These are phyloP conservation scores for Novumbra hubbsi DNA, from an alignment of 2,797 vertebrate species.

Conservation along the genomic window DNA sequence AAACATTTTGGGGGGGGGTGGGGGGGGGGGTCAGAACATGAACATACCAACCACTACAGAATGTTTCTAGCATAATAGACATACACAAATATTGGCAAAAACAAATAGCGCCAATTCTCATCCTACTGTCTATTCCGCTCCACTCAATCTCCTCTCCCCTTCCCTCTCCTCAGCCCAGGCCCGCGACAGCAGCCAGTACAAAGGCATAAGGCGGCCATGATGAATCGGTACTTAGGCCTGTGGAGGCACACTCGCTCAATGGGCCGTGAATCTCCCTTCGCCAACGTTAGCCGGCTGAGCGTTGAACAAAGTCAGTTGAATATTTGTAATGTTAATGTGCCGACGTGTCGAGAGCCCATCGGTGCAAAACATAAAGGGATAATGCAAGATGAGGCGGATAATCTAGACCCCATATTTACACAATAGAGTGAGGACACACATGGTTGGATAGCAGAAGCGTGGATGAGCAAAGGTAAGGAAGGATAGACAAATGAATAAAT, in stretches of 20 bases:
- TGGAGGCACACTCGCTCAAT: slow-evolving; percentile 73
- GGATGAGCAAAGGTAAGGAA: too few species aligned
- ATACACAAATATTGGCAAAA: too few species aligned
- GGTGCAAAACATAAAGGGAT: slow-evolving; percentile 60
- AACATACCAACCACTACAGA: too few species aligned
- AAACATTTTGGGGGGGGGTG: too few species aligned
- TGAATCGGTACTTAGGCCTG: slow-evolving; percentile 75
- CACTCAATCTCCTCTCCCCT: neutral
- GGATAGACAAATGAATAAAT: neutral
- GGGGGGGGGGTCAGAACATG: too few species aligned
- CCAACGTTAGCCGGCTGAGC: slow-evolving; percentile 71
- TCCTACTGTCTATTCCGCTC: neutral
- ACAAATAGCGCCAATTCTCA: neutral
- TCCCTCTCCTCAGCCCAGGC: neutral
- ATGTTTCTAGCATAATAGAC: too few species aligned
- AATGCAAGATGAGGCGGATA: slow-evolving; percentile 51
- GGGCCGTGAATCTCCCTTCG: slow-evolving; percentile 74
- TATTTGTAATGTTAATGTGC: slow-evolving; percentile 80
- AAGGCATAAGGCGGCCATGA: slow-evolving; percentile 72
- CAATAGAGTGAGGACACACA: slow-evolving; percentile 18
- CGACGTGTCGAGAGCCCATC: slow-evolving; percentile 64
- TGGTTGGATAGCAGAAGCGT: neutral
- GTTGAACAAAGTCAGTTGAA: slow-evolving; percentile 83
- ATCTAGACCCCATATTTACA: neutral
- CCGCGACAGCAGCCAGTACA: slow-evolving; percentile 71